Percentiles rank a stretch among this genome's conserved stretches.
phyloP scores from a whole-genome alignment of 1,140 invertebrate species.

The Conopomorpha cramerella region DNA sequence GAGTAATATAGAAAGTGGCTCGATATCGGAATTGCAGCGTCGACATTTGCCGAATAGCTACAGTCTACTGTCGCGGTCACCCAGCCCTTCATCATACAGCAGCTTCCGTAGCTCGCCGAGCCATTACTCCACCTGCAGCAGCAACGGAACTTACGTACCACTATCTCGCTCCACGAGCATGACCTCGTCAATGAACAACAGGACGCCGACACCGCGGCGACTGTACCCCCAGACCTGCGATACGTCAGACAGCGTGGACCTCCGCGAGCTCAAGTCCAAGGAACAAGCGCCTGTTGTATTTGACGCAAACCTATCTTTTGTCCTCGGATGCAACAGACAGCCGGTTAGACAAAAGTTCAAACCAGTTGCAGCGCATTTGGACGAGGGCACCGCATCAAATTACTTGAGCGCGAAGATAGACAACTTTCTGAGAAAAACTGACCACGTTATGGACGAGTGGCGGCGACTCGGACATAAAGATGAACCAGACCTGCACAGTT shows the following conservation, averaged over 20 bases:
- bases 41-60: slow-evolving; percentile 30
- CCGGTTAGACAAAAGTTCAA: slow-evolving; percentile 69
- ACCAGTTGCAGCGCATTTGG: slow-evolving; percentile 73
- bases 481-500: slow-evolving; percentile 44
- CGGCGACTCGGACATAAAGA: slow-evolving; percentile 65
- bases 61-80: slow-evolving; percentile 41
- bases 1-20: slow-evolving; percentile 52
- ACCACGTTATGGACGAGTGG: slow-evolving; percentile 87
- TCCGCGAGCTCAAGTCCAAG: slow-evolving; percentile 63
- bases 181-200: slow-evolving; percentile 38
- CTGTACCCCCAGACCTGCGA: slow-evolving; percentile 67
- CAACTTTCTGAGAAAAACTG: slow-evolving; percentile 79
- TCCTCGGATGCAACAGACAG: slow-evolving; percentile 72
- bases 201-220: slow-evolving; percentile 62
- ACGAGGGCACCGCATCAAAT: slow-evolving; percentile 75
- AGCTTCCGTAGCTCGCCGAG: slow-evolving; percentile 42
- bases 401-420: slow-evolving; percentile 75
- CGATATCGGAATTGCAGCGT: slow-evolving; percentile 47
- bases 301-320: slow-evolving; percentile 78
- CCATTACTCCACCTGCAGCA: slow-evolving; percentile 53
- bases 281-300: slow-evolving; percentile 79
- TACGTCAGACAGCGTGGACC: slow-evolving; percentile 37
- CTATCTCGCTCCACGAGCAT: slow-evolving; percentile 44
- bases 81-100: slow-evolving; percentile 42
- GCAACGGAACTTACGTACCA: slow-evolving; percentile 40